Conservation (phyloP, 1,140 invertebrate species). For the Diuraphis noxia region DNA sequence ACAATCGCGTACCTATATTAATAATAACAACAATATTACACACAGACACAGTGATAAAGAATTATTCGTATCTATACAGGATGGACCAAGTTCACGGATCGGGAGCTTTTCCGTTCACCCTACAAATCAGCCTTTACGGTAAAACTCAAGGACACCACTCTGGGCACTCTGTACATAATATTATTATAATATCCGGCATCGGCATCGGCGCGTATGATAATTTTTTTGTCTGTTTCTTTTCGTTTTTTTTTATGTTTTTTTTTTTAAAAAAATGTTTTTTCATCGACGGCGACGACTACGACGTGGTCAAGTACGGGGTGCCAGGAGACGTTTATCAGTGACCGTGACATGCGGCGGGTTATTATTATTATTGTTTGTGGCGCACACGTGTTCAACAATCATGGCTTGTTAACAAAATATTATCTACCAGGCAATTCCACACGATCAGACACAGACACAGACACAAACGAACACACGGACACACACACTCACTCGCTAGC, state of each 20-base stretch:
- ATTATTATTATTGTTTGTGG: conserved; percentile 45
- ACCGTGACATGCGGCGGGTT: conserved; percentile 33
- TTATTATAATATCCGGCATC: neutral
- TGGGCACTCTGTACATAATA: neutral
- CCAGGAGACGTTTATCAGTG: conserved; percentile 6
- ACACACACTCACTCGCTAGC: neutral
- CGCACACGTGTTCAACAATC: conserved; percentile 54
- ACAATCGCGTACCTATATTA: neutral
- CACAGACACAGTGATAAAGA: no score
- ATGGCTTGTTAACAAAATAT: conserved; percentile 53
- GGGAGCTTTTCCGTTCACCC: neutral
- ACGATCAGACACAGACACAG: conserved; percentile 10
- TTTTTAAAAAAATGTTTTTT: no score
- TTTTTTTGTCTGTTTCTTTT: neutral
- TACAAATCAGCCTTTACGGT: neutral
- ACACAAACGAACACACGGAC: neutral
- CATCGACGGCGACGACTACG: neutral
- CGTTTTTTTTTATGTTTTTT: neutral
- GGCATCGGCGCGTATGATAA: neutral
- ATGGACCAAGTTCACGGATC: no score
- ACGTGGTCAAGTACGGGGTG: conserved; percentile 29
- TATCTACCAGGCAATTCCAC: conserved; percentile 49
- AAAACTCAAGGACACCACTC: neutral
- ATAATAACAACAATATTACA: neutral
- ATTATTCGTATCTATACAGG: no score